Evolutionary conservation across 2,113 vertebrate species (phyloP), one percentile per base, ranked within the genome.

Genomic region (Eretmochelys imbricata): DNA sequence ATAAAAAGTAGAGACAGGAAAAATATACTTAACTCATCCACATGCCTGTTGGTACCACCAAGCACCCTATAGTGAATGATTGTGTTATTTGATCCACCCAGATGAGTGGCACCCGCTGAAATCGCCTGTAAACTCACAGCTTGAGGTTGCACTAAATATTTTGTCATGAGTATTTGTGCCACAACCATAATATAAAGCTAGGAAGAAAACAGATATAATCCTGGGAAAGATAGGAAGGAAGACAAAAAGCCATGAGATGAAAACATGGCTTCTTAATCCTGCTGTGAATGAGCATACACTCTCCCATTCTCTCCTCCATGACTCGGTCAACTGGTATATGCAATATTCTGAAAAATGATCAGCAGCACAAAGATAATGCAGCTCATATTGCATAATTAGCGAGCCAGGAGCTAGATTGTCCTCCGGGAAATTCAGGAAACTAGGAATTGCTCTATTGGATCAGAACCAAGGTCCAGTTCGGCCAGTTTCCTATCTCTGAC

Each of bases 361-460:
- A 0, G 0, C 65, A 48, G 48, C 3, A 59, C 6, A 91, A 80
- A n/a, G 16, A 38, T 5, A 17, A 38, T 29, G 0, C 0, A 4
- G 13, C 13, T 62, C 29, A 62, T 62, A 35, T 62, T 62, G 13
- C 11, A 8, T 7, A 62, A 62, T 62, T 62, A 62, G 59, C 59
- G 29, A 42, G 11, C 10, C 16, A 86, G 16, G 20, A 90, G 10
- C 80, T 91, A 83, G 62, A 38, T 72, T n/a, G 51, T 48, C 80
- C 90, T 80, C 53, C 72, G 14, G 80, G 89, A 62, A 92, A 55
- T 3, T 17, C 0, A 46, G 31, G 4, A 80, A 80, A 4, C 6
- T 27, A 62, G 29, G 12, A 62, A 35, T 31, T 35, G 29, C 13
- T 31, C 24, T 3, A 49, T 11, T 46, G 19, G n/a, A 3, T 90